These are phyloP conservation scores for Loxodonta africana DNA, from an alignment of 2,113 vertebrate species.

Conservation along the genomic window DNA sequence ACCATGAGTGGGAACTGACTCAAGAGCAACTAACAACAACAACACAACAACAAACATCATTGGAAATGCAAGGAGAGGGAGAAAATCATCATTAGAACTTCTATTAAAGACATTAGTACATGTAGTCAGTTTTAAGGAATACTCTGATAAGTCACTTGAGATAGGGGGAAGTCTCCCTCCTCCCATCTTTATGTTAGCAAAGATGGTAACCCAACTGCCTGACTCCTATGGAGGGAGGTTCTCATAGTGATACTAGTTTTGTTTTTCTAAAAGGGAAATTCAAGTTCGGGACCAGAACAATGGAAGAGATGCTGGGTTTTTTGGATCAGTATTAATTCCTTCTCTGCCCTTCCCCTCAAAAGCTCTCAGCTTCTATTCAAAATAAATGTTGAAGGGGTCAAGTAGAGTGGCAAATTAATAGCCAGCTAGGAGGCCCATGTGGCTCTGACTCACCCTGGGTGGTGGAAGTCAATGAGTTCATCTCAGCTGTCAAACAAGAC, in stretches of 20 bases:
- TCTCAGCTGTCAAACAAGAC: background rate
- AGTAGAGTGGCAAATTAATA: background rate
- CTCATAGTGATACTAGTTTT: background rate
- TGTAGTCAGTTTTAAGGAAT: background rate
- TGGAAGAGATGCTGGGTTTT: background rate
- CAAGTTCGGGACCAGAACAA: background rate
- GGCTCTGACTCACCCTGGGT: background rate
- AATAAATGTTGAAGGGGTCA: background rate
- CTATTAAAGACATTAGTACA: background rate
- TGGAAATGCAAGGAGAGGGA: background rate
- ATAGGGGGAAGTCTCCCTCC: background rate
- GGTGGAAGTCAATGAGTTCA: background rate
- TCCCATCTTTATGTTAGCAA: background rate
- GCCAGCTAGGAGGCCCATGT: background rate
- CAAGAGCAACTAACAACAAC: too few species aligned
- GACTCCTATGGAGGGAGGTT: background rate
- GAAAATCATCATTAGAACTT: background rate
- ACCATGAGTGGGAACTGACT: too few species aligned
- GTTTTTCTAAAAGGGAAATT: slow-evolving; percentile 9
- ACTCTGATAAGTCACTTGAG: background rate
- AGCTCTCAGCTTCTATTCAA: background rate
- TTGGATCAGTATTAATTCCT: background rate
- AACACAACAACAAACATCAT: background rate
- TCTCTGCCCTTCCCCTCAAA: background rate
- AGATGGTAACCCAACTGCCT: background rate